phyloP scores from a whole-genome alignment of 2,113 vertebrate genomes.

The Catagonus wagneri region DNA sequence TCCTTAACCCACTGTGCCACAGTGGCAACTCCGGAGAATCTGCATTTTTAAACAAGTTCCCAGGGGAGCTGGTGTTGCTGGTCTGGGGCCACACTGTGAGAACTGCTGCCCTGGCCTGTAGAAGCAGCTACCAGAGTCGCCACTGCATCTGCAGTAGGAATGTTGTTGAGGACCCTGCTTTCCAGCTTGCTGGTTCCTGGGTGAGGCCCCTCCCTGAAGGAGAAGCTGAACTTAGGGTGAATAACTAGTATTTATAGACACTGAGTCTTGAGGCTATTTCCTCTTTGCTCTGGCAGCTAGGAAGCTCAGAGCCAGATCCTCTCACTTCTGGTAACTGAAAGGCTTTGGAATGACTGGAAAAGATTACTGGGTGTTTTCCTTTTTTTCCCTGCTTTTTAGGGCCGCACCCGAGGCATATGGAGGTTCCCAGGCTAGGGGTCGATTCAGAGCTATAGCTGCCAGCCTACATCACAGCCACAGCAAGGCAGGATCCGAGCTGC shows the following conservation, averaged over 20 bases:
- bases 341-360: background rate
- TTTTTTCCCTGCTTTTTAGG: too few relatives aligned
- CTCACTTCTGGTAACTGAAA: background rate
- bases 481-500: too few relatives aligned
- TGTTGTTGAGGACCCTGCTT: background rate
- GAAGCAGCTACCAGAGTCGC: background rate
- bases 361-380: background rate
- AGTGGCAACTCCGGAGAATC: too few relatives aligned
- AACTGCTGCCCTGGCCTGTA: background rate
- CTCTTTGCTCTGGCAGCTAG: constrained; percentile 20
- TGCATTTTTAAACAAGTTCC: background rate
- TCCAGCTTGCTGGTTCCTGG: background rate
- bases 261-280: background rate
- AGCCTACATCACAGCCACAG: too few relatives aligned
- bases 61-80: background rate
- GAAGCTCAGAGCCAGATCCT: background rate
- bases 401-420: too few relatives aligned
- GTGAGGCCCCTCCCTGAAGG: background rate
- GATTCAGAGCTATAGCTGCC: too few relatives aligned
- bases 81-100: background rate
- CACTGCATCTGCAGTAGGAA: background rate
- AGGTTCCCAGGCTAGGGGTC: too few relatives aligned
- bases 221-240: background rate
- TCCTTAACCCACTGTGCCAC: too few relatives aligned
- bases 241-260: background rate